Base-by-base conservation (phyloP, 35 echinoderm and acorn worm species). In the Patiria miniata region DNA sequence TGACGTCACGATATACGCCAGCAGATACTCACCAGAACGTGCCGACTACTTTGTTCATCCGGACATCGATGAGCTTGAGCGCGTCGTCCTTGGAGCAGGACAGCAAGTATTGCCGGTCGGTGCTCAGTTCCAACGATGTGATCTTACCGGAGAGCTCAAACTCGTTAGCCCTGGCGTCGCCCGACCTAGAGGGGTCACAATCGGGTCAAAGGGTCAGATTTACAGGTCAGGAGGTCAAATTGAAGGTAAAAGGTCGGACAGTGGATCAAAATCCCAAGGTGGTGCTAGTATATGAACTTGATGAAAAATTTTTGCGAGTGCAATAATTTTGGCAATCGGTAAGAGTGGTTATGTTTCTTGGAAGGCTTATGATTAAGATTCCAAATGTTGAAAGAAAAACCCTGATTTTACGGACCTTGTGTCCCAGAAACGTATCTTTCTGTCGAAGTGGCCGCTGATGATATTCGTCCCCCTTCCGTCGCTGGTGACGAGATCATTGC, bases 391-490 rank as follows among this genome's bases (percentile, higher is more conserved):
- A 81, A 81, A 83, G 21, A 57, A 19, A 8, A 28, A 85, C 2
- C 57, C 42, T 12, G 12, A 12, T 12, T 47, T 59, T 23, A 37
- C 36, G 78, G 55, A 97, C 95, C 95, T 97, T 47, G 80, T 94
- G 76, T 97, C 95, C 95, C 95, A 97, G 85, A 97, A 97, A 52
- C 95, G 81, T 79, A 97, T 94, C 56, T 85, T 94, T 84, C 88
- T 97, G 55, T 97, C 95, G 58, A 94, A 90, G 39, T 97, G 95
- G 57, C 95, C 95, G 52, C 95, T 97, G 88, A 97, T 97, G 38
- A 97, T 94, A 52, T 91, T 97, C 5, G 91, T 88, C 16, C 91
- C 95, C 5, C 91, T 85, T 1, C 88, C 88, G 57, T 97, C 95
- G 56, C 92, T 97, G 51, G 95, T 97, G 22, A 97, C 92, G n/a